These are phyloP conservation scores for Saimiri boliviensis DNA, from an alignment of 2,113 vertebrate genomes.

Conservation along the genomic window DNA sequence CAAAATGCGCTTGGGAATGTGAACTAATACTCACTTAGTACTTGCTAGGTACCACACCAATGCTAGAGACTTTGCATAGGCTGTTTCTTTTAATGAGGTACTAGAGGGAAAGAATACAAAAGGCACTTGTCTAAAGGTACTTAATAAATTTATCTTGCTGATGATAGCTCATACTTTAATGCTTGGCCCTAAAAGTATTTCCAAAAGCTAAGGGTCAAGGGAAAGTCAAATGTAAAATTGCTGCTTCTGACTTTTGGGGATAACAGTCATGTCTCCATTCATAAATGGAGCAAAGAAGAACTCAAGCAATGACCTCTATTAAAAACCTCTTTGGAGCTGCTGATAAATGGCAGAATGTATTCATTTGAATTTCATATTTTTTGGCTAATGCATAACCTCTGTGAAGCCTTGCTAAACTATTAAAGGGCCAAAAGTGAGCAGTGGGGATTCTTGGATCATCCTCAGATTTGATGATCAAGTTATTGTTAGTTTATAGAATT, in stretches of 20 bases:
- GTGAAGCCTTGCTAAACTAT: constrained; percentile 29
- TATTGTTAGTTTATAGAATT: constrained; percentile 44
- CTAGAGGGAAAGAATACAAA: constrained; percentile 18
- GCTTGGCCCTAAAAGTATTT: constrained; percentile 47
- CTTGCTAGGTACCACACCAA: neutral
- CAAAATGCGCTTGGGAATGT: neutral
- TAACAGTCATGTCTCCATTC: constrained; percentile 39
- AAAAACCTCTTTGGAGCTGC: constrained; percentile 41
- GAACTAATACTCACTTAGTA: constrained; percentile 10
- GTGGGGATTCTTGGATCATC: constrained; percentile 13
- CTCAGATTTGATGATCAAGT: constrained; percentile 40
- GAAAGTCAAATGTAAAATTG: constrained; percentile 58
- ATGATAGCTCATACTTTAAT: constrained; percentile 56
- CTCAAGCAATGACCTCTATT: constrained; percentile 52
- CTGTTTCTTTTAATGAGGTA: constrained; percentile 27
- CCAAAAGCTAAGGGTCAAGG: constrained; percentile 24
- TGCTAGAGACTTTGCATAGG: constrained; percentile 40
- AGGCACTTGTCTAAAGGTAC: constrained; percentile 17
- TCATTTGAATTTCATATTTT: constrained; percentile 52
- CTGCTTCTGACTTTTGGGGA: constrained; percentile 52
- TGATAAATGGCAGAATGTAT: constrained; percentile 57
- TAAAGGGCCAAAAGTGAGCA: constrained; percentile 18
- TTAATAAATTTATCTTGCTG: constrained; percentile 55
- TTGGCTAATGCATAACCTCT: constrained; percentile 9
- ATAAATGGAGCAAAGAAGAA: constrained; percentile 52